These are phyloP conservation scores for Drosophila erecta DNA, from an alignment of 1,140 invertebrate species.

Conservation along the genomic window DNA sequence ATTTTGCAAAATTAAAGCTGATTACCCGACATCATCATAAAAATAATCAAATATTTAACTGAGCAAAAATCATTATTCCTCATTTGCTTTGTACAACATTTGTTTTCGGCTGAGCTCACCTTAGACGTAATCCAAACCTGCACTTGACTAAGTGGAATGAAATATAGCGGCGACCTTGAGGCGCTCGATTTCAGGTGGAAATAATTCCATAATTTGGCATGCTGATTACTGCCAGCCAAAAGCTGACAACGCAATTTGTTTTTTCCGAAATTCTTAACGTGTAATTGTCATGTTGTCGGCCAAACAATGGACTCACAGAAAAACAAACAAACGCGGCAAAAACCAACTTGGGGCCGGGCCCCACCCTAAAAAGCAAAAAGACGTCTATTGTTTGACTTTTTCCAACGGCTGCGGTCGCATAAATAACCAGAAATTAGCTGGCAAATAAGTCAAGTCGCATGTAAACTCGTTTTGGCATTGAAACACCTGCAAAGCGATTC, in stretches of 20 bases:
- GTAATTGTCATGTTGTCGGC: slow-evolving; percentile 76
- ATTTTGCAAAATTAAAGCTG: neutral
- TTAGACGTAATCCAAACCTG: slow-evolving; percentile 16
- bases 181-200: slow-evolving; percentile 38
- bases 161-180: slow-evolving; percentile 31
- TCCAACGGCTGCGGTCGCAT: slow-evolving; percentile 41
- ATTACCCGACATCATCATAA: slow-evolving; percentile 5
- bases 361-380: slow-evolving; percentile 26
- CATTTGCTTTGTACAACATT: neutral
- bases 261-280: slow-evolving; percentile 65
- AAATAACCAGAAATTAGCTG: slow-evolving; percentile 77
- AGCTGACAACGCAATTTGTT: slow-evolving; percentile 72
- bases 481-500: slow-evolving; percentile 66
- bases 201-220: slow-evolving; percentile 55
- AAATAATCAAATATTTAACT: neutral
- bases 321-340: slow-evolving; percentile 38
- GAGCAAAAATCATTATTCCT: neutral
- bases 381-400: slow-evolving; percentile 67
- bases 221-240: slow-evolving; percentile 46
- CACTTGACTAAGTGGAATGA: slow-evolving; percentile 29
- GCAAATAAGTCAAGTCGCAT: slow-evolving; percentile 68
- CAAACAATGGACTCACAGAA: slow-evolving; percentile 63
- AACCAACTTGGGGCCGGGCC: slow-evolving; percentile 10
- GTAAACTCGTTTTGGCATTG: slow-evolving; percentile 69
- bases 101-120: slow-evolving; percentile 20